Evolutionary conservation across 2,113 vertebrate species (phyloP), one percentile per base, ranked within the genome.

Genomic region (Trochalopteron elliotii): DNA sequence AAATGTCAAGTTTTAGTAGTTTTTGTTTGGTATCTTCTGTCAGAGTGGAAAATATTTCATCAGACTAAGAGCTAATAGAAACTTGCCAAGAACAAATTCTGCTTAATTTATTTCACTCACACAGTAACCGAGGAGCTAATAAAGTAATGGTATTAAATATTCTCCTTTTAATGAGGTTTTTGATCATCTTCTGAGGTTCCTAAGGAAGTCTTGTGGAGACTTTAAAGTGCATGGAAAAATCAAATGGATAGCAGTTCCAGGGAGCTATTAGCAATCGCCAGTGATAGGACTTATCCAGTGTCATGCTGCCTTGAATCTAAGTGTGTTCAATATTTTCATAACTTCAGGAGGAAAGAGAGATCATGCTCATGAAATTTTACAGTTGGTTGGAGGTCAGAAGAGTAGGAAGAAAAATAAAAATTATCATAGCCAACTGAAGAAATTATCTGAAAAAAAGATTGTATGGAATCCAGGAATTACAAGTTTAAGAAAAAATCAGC

Each of bases 1-100:
- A 97, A 97, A 96, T 92, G 88, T 95, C 92, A 96, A 92, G 45
- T 90, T 94, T 94, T 90, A 90, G 76, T 74, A 80, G 63, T 55
- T 92, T 93, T 96, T 95, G 88, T 92, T 94, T 57, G 77, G 68
- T 64, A 44, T 82, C 64, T 78, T 94, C 77, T 68, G 64, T 84
- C 60, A 64, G 93, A 95, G 27, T 88, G 88, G 96, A 97, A 96
- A 90, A 14, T 95, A 80, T 97, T 95, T 92, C 71, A 70, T 63
- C 86, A 93, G 68, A 63, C 30, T 77, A 30, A 69, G 67, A 93
- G 14, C 59, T 81, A 90, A 63, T 7, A 92, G 10, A 56, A 55
- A 63, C 59, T 70, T 85, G 55, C 83, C 95, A 95, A 80, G 47
- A 92, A 42, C 39, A 93, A 91, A 69, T 80, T 27, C 56, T 64